Evolutionary conservation across 2,797 vertebrate species (phyloP), one percentile per base, ranked within the genome.

Genomic region (Typhlichthys subterraneus): DNA sequence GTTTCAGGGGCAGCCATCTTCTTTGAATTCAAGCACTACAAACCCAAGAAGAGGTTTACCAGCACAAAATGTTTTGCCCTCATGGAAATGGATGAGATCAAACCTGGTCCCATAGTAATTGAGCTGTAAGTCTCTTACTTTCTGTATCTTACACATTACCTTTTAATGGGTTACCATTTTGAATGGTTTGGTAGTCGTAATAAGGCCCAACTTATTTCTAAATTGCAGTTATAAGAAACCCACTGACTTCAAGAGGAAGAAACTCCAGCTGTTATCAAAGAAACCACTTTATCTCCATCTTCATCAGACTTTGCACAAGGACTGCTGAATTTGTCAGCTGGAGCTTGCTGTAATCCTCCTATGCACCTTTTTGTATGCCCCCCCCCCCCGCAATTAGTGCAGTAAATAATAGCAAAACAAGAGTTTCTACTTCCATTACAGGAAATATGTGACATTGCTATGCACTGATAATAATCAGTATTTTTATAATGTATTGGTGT

Each of bases 1-100:
- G 4, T 55, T 75, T 0, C 76, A 99, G 98, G 97, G 77, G 95
- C 96, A 88, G 97, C 97, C 83, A 97, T 99, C 90, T 99, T 99
- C 94, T 99, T 99, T 91, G 98, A 98, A 91, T 98, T 99, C 91
- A 99, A 99, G 90, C 97, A 99, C 94, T 99, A 99, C 94, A 99
- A 99, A 89, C 97, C 98, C 68, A 99, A 99, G 80, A 99, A 99
- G 81, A 93, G 93, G 76, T 98, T 99, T 72, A 99, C 97, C 87
- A 99, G 98, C 92, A 99, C 97, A 75, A 99, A 99, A 85, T 99
- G 97, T 89, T 99, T 98, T 80, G 97, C 94, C 69, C 99, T 99
- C 88, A 96, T 99, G 95, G 98, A 99, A 91, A 95, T 99, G 97
- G 97, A 99, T 61, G 97, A 99, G 88, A 97, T 99, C 88, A 98